A percentile compares a stretch with the other conserved stretches of the same genome.
phyloP scores from a whole-genome alignment of 2,888 invertebrate genomes.

The Maniola hyperantus region DNA sequence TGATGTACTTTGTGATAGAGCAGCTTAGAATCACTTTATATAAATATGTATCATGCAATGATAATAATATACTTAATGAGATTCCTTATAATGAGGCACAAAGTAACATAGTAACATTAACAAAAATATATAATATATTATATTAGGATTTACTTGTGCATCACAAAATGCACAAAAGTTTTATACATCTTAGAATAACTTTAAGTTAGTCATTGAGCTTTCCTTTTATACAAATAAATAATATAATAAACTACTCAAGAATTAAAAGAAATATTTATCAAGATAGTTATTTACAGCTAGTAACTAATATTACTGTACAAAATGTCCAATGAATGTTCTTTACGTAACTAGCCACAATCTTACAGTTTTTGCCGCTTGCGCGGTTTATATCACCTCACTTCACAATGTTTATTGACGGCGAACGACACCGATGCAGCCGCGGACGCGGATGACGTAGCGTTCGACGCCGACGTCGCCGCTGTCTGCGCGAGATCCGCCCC shows the following conservation, averaged over 20 bases:
- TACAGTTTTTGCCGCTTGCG: conserved; percentile 42
- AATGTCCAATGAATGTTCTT: conserved; percentile 30
- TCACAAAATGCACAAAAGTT: conserved; percentile 65
- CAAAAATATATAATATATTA: conserved; percentile 64
- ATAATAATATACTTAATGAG: conserved; percentile 58
- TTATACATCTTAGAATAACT: conserved; percentile 71
- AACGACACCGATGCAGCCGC: conserved; percentile 66
- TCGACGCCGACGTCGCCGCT: conserved; percentile 45
- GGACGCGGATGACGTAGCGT: conserved; percentile 42
- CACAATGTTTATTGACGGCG: conserved; percentile 90
- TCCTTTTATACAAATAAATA: conserved; percentile 81
- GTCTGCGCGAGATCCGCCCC: conserved; percentile 57
- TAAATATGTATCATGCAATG: conserved; percentile 30
- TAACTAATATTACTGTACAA: conserved; percentile 49
- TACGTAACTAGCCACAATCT: conserved; percentile 22
- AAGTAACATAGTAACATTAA: conserved; percentile 73
- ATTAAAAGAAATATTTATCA: conserved; percentile 51
- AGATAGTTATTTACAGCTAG: conserved; percentile 62
- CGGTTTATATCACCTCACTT: conserved; percentile 91
- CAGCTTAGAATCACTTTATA: conserved; percentile 44
- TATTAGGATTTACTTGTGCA: conserved; percentile 73
- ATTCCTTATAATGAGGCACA: conserved; percentile 74
- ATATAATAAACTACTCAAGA: conserved; percentile 62
- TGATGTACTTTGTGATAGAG: conserved; percentile 59
- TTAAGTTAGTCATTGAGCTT: conserved; percentile 81